Percentiles rank a stretch among this genome's conserved stretches.
Evolutionary conservation across 1,140 invertebrate genomes (phyloP).

Genomic region (Caenorhabditis tropicalis): DNA sequence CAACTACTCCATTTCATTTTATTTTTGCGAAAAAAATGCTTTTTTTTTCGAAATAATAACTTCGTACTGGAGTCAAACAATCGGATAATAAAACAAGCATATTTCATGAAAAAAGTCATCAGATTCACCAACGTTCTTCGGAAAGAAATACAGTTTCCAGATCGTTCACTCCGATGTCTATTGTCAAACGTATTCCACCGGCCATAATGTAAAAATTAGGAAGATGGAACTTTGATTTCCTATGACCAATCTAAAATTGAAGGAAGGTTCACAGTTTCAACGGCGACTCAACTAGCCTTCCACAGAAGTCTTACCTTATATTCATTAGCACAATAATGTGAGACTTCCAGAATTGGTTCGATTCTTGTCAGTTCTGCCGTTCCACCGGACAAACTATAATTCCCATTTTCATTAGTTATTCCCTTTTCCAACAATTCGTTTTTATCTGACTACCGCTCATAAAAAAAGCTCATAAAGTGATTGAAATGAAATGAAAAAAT

Average conservation of each 20-base stretch:
- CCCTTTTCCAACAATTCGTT: slow-evolving; percentile 51
- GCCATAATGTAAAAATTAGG: slow-evolving; percentile 50
- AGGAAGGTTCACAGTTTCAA: neutral
- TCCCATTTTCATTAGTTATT: slow-evolving; percentile 40
- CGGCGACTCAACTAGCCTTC: neutral
- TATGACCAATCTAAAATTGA: slow-evolving; percentile 41
- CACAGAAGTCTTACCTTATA: slow-evolving; percentile 5
- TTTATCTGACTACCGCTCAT: slow-evolving; percentile 13
- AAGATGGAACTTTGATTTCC: slow-evolving; percentile 54
- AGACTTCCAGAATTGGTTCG: slow-evolving; percentile 57
- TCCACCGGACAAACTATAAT: slow-evolving; percentile 46
- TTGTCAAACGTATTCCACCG: slow-evolving; percentile 43
- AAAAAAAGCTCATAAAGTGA: too few relatives aligned
- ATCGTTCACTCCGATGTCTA: slow-evolving; percentile 55
- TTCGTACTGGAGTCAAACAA: neutral
- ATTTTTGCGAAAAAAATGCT: neutral
- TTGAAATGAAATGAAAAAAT: neutral
- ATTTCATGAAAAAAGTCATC: too few relatives aligned
- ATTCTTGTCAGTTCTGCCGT: slow-evolving; percentile 54
- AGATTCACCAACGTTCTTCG: neutral
- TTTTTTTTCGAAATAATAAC: neutral
- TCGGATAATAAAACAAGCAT: neutral
- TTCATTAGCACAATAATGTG: slow-evolving; percentile 56
- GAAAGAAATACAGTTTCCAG: slow-evolving; percentile 12
- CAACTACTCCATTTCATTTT: too few relatives aligned